phyloP scores from a whole-genome alignment of 2,888 invertebrate genomes.

The Hirtodrosophila duncani region DNA sequence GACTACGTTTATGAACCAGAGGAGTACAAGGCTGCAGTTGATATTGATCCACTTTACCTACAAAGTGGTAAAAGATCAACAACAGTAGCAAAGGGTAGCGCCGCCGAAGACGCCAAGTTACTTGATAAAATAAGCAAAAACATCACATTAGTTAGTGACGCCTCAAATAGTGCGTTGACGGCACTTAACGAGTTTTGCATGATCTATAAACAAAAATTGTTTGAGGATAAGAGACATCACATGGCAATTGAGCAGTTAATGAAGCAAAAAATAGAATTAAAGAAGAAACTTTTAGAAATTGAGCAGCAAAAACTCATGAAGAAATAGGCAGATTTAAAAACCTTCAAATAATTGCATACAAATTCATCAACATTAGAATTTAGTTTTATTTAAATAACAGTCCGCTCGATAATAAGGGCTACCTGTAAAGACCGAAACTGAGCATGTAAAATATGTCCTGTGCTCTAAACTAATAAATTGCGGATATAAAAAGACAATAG shows the following conservation, averaged over 20 bases:
- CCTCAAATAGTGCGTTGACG: constrained; percentile 24
- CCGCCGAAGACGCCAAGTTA: constrained; percentile 17
- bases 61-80: constrained; percentile 32
- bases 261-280: constrained; percentile 52
- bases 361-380: constrained; percentile 4
- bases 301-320: constrained; percentile 50
- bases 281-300: constrained; percentile 50
- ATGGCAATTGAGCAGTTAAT: constrained; percentile 48
- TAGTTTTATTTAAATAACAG: not conserved
- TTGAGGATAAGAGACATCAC: constrained; percentile 53
- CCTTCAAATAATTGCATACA: not conserved
- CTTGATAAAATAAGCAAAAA: constrained; percentile 39
- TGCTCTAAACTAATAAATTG: too few relatives aligned
- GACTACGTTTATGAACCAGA: constrained; percentile 48
- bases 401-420: too few relatives aligned
- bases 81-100: constrained; percentile 3
- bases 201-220: constrained; percentile 49
- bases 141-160: constrained; percentile 27
- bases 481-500: too few relatives aligned
- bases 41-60: constrained; percentile 48
- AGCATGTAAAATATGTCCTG: too few relatives aligned
- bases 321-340: constrained; percentile 26
- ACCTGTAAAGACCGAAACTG: too few relatives aligned
- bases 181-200: constrained; percentile 44
- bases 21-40: constrained; percentile 37